Evolutionary conservation across 2,888 invertebrate species (phyloP).

Genomic region (Leucophenga montana): DNA sequence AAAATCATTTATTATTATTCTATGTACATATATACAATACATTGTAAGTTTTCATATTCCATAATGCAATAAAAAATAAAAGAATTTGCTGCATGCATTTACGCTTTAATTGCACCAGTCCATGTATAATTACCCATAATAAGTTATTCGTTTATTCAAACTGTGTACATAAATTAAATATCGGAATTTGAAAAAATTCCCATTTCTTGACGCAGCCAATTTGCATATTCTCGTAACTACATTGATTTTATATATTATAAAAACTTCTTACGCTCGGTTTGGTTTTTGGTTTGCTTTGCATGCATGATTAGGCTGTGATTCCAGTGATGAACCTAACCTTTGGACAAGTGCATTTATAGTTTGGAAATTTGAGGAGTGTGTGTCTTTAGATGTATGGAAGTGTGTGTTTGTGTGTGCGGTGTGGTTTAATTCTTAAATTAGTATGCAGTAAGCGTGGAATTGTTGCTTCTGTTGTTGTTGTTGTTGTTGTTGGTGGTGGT

Average conservation of each 20-base stretch:
- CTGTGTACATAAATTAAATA: slow-evolving; percentile 40
- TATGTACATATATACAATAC: slow-evolving; percentile 37
- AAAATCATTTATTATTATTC: slow-evolving; percentile 41
- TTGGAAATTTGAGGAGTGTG: slow-evolving; percentile 3
- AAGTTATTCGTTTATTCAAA: slow-evolving; percentile 42
- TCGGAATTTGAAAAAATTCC: slow-evolving; percentile 44
- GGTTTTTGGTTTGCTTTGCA: slow-evolving; percentile 48
- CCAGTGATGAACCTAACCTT: slow-evolving; percentile 48
- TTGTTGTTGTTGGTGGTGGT: too few species aligned
- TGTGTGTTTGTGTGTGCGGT: slow-evolving; percentile 46
- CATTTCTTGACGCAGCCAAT: slow-evolving; percentile 30
- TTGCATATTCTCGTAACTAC: not conserved
- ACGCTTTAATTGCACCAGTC: not conserved
- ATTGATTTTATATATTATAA: not conserved
- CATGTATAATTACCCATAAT: slow-evolving; percentile 28
- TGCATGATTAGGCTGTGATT: slow-evolving; percentile 48
- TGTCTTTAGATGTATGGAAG: not conserved
- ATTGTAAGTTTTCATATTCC: slow-evolving; percentile 43
- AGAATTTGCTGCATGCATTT: too few species aligned
- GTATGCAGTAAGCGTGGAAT: slow-evolving; percentile 54
- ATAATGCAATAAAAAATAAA: too few species aligned
- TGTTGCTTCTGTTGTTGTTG: slow-evolving; percentile 21
- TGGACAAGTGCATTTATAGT: slow-evolving; percentile 58
- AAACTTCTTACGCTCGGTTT: not conserved
- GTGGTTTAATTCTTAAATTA: slow-evolving; percentile 58